Base-by-base conservation (phyloP, 1,140 invertebrate genomes). In the Mamestra configurata region DNA sequence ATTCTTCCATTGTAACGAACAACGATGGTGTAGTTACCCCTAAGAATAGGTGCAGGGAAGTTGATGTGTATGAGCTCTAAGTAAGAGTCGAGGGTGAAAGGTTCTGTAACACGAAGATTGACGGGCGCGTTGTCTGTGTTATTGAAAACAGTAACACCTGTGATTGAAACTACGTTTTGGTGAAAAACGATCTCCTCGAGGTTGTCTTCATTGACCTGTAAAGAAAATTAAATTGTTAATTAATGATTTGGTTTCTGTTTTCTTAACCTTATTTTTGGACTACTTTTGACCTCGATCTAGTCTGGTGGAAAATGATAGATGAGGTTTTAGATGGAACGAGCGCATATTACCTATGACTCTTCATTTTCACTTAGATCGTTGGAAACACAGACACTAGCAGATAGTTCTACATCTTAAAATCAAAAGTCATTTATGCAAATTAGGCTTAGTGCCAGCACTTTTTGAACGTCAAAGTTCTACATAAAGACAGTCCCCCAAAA, bases 121-220 rank as follows among this genome's bases (percentile, higher is more conserved):
- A 94, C 86, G 5, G 88, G 4, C 20, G 40, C 81, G 8, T 68
- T 68, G 43, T 83, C 80, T 6, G 31, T 79, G 0, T 46, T 64
- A 22, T 90, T 80, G 1, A 90, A 43, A 2, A 94, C 85, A 75
- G 72, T 90, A 0, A 94, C 86, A 1, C 64, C 82, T 1, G 49
- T 78, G 15, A 94, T 90, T 0, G 84, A 79, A 5, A 91, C 89
- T 4, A 93, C 90, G 10, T 93, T 94, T 82, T 93, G 90, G 64
- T 94, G 93, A 3, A 94, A 66, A 1, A 93, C 92, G 13, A 94
- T 93, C 83, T 94, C 87, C 0, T 84, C 83, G 3, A 92, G 27
- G 57, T 86, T 85, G 11, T 53, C 7, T 82, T 89, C 84, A 18
- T 43, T 35, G 6, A 92, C 87, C 93, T 94, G 81, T 1, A 10